Conservation (phyloP, 30 jellyfish, hydroid and myxozoan species). For the Chironex yamaguchii region DNA sequence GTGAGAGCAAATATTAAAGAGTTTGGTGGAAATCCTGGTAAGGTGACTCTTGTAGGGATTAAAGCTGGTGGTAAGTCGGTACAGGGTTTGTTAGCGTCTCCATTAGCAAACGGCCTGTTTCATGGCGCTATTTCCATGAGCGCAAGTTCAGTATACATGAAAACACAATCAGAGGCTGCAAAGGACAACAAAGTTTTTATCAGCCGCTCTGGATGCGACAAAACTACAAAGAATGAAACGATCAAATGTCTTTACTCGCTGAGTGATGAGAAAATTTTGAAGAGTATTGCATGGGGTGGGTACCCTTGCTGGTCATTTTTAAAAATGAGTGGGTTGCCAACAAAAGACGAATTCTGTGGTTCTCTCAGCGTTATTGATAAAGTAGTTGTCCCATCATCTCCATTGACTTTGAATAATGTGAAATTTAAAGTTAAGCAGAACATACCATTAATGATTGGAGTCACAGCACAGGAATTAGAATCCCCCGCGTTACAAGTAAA, state of each 20-base stretch:
- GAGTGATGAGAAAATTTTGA: constrained; percentile 38
- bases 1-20: constrained; percentile 53
- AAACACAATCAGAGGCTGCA: constrained; percentile 62
- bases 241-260: constrained; percentile 47
- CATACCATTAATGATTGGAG: constrained; percentile 67
- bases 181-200: constrained; percentile 66
- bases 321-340: constrained; percentile 36
- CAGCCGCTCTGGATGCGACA: constrained; percentile 42
- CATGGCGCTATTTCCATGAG: constrained; percentile 74
- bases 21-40: constrained; percentile 85
- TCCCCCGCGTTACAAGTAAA: not conserved
- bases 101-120: constrained; percentile 71
- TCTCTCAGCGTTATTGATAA: constrained; percentile 72
- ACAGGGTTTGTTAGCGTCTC: constrained; percentile 80
- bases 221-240: not conserved
- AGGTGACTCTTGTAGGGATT: constrained; percentile 75
- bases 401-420: not conserved
- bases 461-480: constrained; percentile 77
- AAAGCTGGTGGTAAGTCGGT: constrained; percentile 84
- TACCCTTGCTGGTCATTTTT: constrained; percentile 63
- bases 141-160: constrained; percentile 68
- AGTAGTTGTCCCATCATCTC: constrained; percentile 44
- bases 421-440: constrained; percentile 10
- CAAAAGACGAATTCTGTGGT: constrained; percentile 27
- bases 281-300: constrained; percentile 45